Conservation (phyloP, 2,888 invertebrate genomes). For the Agrochola macilenta region DNA sequence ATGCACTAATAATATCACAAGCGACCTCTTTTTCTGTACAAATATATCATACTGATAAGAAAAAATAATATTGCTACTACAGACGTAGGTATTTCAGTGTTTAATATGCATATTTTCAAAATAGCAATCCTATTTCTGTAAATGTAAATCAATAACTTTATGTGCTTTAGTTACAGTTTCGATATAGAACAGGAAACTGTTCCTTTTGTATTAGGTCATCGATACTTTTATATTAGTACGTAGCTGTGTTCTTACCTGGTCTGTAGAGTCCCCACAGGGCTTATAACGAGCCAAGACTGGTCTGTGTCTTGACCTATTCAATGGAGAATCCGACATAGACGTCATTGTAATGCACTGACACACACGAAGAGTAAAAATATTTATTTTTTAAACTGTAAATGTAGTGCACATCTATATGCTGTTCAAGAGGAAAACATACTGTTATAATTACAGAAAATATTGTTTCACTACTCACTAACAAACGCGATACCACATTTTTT, state of each 20-base stretch:
- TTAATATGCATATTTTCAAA: conserved; percentile 6
- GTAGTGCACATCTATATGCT: conserved; percentile 76
- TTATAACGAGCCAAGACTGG: conserved; percentile 87
- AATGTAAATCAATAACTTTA: neutral
- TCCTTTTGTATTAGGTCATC: conserved; percentile 34
- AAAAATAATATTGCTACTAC: conserved; percentile 20
- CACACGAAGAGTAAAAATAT: conserved; percentile 49
- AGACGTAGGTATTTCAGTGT: neutral
- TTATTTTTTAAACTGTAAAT: conserved; percentile 48
- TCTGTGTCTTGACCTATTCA: conserved; percentile 83
- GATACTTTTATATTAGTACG: conserved; percentile 15
- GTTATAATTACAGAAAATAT: conserved; percentile 82
- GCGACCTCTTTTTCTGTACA: conserved; percentile 58
- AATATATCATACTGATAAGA: conserved; percentile 53
- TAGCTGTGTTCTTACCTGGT: conserved; percentile 78
- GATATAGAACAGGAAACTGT: conserved; percentile 46
- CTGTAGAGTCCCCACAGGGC: conserved; percentile 75
- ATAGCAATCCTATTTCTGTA: conserved; percentile 7
- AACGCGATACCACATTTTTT: conserved; percentile 88
- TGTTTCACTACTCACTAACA: conserved; percentile 80
- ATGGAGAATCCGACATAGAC: conserved; percentile 84
- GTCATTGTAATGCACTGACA: conserved; percentile 76
- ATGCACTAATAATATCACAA: conserved; percentile 54
- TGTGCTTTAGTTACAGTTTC: neutral
- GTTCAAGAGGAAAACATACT: conserved; percentile 86